Conservation (phyloP, 1,140 invertebrate genomes). For the Temnothorax curvispinosus region DNA sequence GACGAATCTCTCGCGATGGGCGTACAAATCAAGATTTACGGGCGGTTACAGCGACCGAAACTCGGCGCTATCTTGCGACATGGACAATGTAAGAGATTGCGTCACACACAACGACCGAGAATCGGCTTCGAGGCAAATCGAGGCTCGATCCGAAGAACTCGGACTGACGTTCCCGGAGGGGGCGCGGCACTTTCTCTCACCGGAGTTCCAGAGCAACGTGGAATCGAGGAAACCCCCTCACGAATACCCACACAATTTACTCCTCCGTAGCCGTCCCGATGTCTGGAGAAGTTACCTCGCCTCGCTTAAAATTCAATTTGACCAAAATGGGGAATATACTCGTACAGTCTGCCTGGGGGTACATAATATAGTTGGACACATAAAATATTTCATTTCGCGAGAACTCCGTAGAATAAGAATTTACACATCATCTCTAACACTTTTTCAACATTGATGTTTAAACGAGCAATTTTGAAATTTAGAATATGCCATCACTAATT, state of each 20-base stretch:
- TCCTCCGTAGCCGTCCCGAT: conserved; percentile 7
- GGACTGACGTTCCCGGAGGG: conserved; percentile 60
- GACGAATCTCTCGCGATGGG: conserved; percentile 21
- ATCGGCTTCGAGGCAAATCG: conserved; percentile 59
- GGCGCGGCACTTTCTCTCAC: conserved; percentile 79
- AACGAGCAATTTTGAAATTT: not conserved
- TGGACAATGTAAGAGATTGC: conserved; percentile 61
- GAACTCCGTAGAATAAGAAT: not conserved
- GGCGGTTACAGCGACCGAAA: conserved; percentile 13
- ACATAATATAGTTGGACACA: not conserved
- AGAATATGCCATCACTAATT: not conserved
- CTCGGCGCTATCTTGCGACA: conserved; percentile 40
- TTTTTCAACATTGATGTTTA: not conserved
- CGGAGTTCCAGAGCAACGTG: conserved; percentile 6
- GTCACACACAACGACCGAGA: conserved; percentile 48
- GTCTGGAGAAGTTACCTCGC: conserved; percentile 39
- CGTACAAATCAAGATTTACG: conserved; percentile 49
- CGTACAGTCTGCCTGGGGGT: not conserved
- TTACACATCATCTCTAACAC: not conserved
- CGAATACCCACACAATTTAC: conserved; percentile 18
- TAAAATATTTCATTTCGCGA: conserved; percentile 13
- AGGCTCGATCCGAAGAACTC: conserved; percentile 59
- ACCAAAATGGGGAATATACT: conserved; percentile 41
- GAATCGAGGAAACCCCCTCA: conserved; percentile 49
- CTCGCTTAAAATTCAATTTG: conserved; percentile 48